These are phyloP conservation scores for Merodon equestris DNA, from an alignment of 2,888 invertebrate species.

Conservation along the genomic window DNA sequence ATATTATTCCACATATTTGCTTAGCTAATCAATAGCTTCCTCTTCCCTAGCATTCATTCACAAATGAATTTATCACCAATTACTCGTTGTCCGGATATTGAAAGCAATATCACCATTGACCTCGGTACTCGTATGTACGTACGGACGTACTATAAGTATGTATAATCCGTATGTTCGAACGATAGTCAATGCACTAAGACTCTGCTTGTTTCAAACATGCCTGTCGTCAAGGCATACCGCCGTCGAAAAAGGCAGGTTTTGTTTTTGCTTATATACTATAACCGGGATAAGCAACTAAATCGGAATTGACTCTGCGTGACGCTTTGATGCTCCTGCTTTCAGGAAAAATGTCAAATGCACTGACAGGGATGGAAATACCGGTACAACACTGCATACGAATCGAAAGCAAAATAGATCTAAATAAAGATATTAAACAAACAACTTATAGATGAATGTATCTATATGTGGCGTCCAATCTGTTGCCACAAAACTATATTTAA, in stretches of 20 bases:
- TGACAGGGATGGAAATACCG: slow-evolving; percentile 22
- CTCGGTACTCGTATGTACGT: slow-evolving; percentile 16
- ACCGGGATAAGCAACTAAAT: slow-evolving; percentile 20
- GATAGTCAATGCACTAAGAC: slow-evolving; percentile 11
- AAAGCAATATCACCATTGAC: slow-evolving; percentile 39
- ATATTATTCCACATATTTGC: slow-evolving; percentile 68
- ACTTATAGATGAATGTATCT: slow-evolving; percentile 15
- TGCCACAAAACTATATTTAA: slow-evolving; percentile 32
- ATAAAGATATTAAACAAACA: slow-evolving; percentile 50
- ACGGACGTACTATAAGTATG: too few relatives aligned
- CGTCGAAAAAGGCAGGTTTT: slow-evolving; percentile 17
- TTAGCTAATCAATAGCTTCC: slow-evolving; percentile 52
- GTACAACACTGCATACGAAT: slow-evolving; percentile 13
- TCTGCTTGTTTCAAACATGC: slow-evolving; percentile 7
- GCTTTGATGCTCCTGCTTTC: slow-evolving; percentile 24
- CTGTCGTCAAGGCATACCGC: slow-evolving; percentile 29
- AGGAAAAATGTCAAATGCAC: slow-evolving; percentile 11
- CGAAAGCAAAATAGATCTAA: slow-evolving; percentile 26
- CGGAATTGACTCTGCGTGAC: slow-evolving; percentile 39
- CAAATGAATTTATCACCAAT: slow-evolving; percentile 51
- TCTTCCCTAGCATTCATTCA: slow-evolving; percentile 46
- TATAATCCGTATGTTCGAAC: too few relatives aligned
- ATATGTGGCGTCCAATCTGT: slow-evolving; percentile 28
- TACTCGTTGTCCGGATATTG: slow-evolving; percentile 12
- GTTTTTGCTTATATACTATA: slow-evolving; percentile 3